Evolutionary conservation across 2,797 vertebrate species (phyloP), one percentile per base, ranked within the genome.

Genomic region (Gorsachius magnificus): DNA sequence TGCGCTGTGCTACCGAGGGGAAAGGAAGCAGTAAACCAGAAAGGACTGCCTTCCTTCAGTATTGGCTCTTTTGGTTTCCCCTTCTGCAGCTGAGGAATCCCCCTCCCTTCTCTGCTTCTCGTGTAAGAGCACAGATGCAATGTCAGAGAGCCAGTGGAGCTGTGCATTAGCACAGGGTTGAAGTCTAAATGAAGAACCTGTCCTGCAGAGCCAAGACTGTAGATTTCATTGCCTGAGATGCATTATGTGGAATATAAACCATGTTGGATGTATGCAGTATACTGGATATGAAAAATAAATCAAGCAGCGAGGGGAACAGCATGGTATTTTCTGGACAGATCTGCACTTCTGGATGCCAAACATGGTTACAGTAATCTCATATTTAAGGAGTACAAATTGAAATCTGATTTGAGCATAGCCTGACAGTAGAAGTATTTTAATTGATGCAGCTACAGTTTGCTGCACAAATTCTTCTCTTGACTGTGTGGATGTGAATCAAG

Each of bases 11-110:
- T 95, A 79, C 76, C 0, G 10, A 80, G 60, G 75, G 81, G 24
- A 90, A 83, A 81, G 94, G 92, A 94, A 96, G 83, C 92, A 93
- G 89, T 94, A 95, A 96, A 95, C 56, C 75, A 95, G 90, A 85
- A 91, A 91, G 83, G 36, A 43, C 90, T 96, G 91, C 83, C 80
- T 92, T 64, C 82, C 74, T 81, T 80, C 72, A 66, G 31, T 72
- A 13, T 68, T 83, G 84, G 36, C 35, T 87, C 48, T 64, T 87
- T 45, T 66, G 17, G 16, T 80, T 94, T 94, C 78, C 74, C 25
- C 41, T 94, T 83, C 70, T 94, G 92, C 82, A 94, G 78, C 90
- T 90, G 87, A 87, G 83, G 63, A 91, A 77, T 87, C 60, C 53
- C 57, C 60, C 71, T 89, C 87, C 90, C 57, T 80, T 54, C 75